These are phyloP conservation scores for Gymnorhina tibicen DNA, from an alignment of 2,113 vertebrate species.

Conservation along the genomic window DNA sequence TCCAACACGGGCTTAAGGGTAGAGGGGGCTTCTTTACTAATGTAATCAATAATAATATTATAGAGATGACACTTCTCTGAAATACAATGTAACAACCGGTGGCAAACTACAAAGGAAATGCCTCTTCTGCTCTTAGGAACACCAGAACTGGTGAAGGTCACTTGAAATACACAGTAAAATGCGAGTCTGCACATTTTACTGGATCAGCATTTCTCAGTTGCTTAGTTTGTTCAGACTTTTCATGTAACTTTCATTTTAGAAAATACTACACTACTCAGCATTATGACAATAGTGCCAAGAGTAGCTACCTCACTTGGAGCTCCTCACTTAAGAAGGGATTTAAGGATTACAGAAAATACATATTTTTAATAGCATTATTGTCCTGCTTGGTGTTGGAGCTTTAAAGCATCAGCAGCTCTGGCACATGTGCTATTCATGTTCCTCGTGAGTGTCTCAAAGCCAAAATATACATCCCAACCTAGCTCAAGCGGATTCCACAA, in stretches of 20 bases:
- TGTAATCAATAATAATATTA: neutral
- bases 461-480: constrained; percentile 10
- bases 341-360: constrained; percentile 43
- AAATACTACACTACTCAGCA: constrained; percentile 12
- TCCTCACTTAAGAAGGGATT: constrained; percentile 42
- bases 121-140: neutral
- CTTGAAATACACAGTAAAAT: neutral
- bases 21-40: neutral
- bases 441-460: neutral
- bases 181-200: neutral
- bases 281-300: neutral
- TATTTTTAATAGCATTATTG: constrained; percentile 42
- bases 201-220: neutral
- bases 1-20: neutral
- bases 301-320: constrained; percentile 7
- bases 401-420: constrained; percentile 21
- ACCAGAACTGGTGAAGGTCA: neutral
- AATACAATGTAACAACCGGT: rapidly evolving
- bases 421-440: neutral
- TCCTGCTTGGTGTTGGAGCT: constrained; percentile 13
- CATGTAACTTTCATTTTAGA: neutral
- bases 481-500: neutral
- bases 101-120: neutral
- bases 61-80: neutral
- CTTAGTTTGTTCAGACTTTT: neutral